Base-by-base conservation (phyloP, 53 echinoderm and acorn worm genomes). In the Holothuria leucospilota region DNA sequence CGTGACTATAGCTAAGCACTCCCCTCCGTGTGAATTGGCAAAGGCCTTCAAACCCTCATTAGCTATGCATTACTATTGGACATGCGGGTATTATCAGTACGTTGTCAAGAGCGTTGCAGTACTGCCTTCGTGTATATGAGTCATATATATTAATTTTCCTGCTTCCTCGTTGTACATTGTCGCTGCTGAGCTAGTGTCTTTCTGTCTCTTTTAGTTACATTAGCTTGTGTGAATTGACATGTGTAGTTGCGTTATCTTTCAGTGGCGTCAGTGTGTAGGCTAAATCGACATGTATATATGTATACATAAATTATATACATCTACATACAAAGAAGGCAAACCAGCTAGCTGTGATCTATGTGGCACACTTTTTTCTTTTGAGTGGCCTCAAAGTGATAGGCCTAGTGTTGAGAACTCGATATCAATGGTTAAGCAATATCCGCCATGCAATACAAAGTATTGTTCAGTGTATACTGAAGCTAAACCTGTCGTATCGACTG, bases 21-120 rank as follows among this genome's bases (percentile, higher is more conserved):
- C 75, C 75, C 27, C 21, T 75, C 39, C 75, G 75, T 51, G 75
- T 75, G 75, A 75, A 75, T 53, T 75, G 51, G 75, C 49, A 75
- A 71, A 75, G 75, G 75, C 75, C 75, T 46, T 75, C 51, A 42
- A 75, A 49, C 75, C 75, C 52, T 75, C 75, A 75, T 75, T 75
- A 75, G 75, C 75, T 75, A 75, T 75, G 75, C 75, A 75, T 75
- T 75, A 75, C 75, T 75, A 75, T 75, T 75, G 75, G 75, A 75
- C 75, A 75, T 75, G 75, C 75, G 75, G 75, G 75, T 75, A 51
- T 42, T 75, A 75, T 27, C 52, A 52, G 27, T 23, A 51, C 75
- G 75, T 75, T 75, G 52, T 38, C 42, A 72, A 72, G 75, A 49
- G 75, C 51, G 75, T 25, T 49, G 27, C 51, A 51, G 52, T 51